Percentiles rank a stretch among this genome's conserved stretches.
Evolutionary conservation across 92 coral and sea anemone species (phyloP).

Genomic region (Porites evermanni): DNA sequence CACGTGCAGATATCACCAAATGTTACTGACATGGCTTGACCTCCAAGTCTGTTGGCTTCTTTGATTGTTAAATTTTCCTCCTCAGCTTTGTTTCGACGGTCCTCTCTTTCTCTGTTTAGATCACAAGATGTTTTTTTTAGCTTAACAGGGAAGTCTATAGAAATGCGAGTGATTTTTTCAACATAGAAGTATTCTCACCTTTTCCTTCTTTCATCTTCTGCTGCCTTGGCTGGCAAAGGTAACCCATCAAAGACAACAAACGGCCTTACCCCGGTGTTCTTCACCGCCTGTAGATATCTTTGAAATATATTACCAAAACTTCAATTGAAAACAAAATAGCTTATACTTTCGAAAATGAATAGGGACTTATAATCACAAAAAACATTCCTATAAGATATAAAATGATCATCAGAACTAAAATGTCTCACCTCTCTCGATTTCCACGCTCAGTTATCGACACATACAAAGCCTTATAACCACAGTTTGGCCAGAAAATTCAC

Average conservation of each 20-base stretch:
- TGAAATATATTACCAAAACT: constrained; percentile 38
- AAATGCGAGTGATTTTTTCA: not conserved
- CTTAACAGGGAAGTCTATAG: not conserved
- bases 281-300: constrained; percentile 13
- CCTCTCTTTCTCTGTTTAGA: constrained; percentile 41
- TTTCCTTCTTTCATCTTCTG: constrained; percentile 44
- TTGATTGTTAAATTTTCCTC: constrained; percentile 6
- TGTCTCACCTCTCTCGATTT: constrained; percentile 48
- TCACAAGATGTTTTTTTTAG: not conserved
- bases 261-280: constrained; percentile 34
- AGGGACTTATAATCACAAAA: not conserved
- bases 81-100: constrained; percentile 26
- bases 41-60: constrained; percentile 30
- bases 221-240: constrained; percentile 62
- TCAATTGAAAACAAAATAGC: no score
- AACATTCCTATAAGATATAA: not conserved
- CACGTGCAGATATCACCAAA: constrained; percentile 49
- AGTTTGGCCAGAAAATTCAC: constrained; percentile 29
- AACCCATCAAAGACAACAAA: constrained; percentile 68
- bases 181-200: constrained; percentile 13
- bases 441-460: constrained; percentile 19
- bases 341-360: not conserved
- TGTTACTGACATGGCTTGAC: constrained; percentile 62
- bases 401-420: not conserved
- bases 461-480: constrained; percentile 53